Evolutionary conservation across 2,888 invertebrate genomes (phyloP).

Genomic region (Sinodicranocentrus sp.): DNA sequence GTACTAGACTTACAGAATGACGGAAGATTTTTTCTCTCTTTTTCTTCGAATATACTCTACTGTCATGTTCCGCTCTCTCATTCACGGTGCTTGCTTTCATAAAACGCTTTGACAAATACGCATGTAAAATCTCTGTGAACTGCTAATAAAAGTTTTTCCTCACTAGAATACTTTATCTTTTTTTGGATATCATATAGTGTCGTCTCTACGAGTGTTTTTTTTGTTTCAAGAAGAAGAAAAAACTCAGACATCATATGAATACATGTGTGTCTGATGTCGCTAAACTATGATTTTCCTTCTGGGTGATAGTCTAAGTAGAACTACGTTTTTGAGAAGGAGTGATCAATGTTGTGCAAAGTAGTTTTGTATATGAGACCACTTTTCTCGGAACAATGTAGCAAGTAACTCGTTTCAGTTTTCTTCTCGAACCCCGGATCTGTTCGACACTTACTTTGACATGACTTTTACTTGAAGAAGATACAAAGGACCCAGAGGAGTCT

Average conservation of each 20-base stretch:
- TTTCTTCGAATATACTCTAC: neutral
- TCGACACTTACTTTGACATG: slow-evolving; percentile 15
- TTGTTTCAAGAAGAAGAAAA: too few relatives aligned
- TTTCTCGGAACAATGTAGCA: too few relatives aligned
- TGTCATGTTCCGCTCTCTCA: neutral
- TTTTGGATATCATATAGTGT: neutral
- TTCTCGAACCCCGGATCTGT: too few relatives aligned
- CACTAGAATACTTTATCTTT: neutral
- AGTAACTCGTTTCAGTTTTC: too few relatives aligned
- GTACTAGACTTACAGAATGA: neutral
- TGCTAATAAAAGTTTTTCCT: slow-evolving; percentile 23
- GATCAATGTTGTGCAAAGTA: too few relatives aligned
- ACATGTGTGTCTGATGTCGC: too few relatives aligned
- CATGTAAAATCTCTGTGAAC: slow-evolving; percentile 17
- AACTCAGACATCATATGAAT: too few relatives aligned
- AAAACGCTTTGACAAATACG: slow-evolving; percentile 18
- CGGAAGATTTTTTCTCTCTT: neutral
- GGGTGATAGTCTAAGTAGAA: too few relatives aligned
- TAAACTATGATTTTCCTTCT: too few relatives aligned
- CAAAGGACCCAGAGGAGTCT: slow-evolving; percentile 18
- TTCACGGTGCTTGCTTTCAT: slow-evolving; percentile 21
- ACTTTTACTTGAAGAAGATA: slow-evolving; percentile 18
- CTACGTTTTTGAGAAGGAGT: too few relatives aligned
- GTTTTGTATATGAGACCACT: too few relatives aligned
- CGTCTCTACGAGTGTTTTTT: too few relatives aligned